These are phyloP conservation scores for Epistrophe grossulariae DNA, from an alignment of 2,888 invertebrate genomes.

Conservation along the genomic window DNA sequence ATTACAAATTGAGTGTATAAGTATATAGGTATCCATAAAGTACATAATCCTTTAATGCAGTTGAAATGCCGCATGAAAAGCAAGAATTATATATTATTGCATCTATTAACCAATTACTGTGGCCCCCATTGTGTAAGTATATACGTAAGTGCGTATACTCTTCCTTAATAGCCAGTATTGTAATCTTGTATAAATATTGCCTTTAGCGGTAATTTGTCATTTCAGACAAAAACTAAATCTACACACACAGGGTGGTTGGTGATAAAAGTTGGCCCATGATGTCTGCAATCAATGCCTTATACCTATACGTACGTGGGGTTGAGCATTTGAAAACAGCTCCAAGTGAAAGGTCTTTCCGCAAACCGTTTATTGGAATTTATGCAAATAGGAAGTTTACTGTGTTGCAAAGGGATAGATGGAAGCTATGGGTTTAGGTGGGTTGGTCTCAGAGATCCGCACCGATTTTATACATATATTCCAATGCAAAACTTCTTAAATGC, in stretches of 20 bases:
- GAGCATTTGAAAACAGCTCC: conserved; percentile 63
- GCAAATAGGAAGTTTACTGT: conserved; percentile 67
- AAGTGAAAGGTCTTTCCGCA: conserved; percentile 72
- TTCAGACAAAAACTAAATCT: conserved; percentile 61
- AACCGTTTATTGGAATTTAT: conserved; percentile 73
- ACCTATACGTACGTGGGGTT: conserved; percentile 10
- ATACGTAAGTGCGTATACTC: neutral
- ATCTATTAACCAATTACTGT: conserved; percentile 59
- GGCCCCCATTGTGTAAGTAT: conserved; percentile 32
- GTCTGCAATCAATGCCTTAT: conserved; percentile 29
- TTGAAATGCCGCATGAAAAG: neutral
- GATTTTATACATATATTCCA: conserved; percentile 58
- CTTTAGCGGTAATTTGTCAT: conserved; percentile 69
- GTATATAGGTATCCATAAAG: neutral
- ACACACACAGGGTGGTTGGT: conserved; percentile 16
- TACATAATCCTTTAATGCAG: neutral
- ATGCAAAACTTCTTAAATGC: conserved; percentile 56
- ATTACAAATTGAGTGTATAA: neutral
- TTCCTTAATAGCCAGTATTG: conserved; percentile 25
- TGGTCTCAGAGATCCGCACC: conserved; percentile 41
- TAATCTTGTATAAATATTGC: conserved; percentile 64
- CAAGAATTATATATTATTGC: conserved; percentile 29
- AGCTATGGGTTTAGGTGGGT: neutral
- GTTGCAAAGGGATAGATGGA: conserved; percentile 34
- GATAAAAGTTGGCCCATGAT: conserved; percentile 23